These are phyloP conservation scores for Conchocele bisecta DNA, from an alignment of 2,888 invertebrate species.

Conservation along the genomic window DNA sequence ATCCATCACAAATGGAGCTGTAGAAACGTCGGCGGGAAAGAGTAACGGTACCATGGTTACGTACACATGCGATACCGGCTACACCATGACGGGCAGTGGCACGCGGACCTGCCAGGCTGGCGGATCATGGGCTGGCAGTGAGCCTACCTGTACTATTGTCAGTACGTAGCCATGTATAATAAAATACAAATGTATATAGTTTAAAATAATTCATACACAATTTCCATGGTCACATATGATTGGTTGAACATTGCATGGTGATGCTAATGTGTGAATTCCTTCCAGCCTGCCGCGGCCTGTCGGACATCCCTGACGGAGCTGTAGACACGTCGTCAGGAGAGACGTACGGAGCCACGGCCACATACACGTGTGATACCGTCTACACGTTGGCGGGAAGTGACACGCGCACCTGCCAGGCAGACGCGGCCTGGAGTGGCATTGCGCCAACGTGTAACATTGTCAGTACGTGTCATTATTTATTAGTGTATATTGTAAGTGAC, in stretches of 20 bases:
- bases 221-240: too few species aligned
- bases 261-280: too few species aligned
- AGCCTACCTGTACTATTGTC: constrained; percentile 2
- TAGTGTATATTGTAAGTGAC: too few species aligned
- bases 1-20: constrained; percentile 19
- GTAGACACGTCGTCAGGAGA: too few species aligned
- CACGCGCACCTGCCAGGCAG: constrained; percentile 27
- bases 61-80: constrained; percentile 33
- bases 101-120: constrained; percentile 33
- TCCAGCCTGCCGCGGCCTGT: too few species aligned
- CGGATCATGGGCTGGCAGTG: constrained; percentile 21
- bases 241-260: too few species aligned
- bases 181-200: too few species aligned
- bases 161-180: too few species aligned
- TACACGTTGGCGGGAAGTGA: constrained; percentile 30
- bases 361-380: constrained; percentile 31
- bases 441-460: constrained; percentile 37
- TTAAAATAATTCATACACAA: too few species aligned
- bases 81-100: constrained; percentile 31
- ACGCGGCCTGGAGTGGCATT: constrained; percentile 28
- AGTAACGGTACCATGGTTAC: constrained; percentile 22
- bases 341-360: too few species aligned
- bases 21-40: constrained; percentile 11
- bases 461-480: too few species aligned
- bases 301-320: too few species aligned